These are phyloP conservation scores for Macrosteles quadrilineatus DNA, from an alignment of 1,140 invertebrate species.

Conservation along the genomic window DNA sequence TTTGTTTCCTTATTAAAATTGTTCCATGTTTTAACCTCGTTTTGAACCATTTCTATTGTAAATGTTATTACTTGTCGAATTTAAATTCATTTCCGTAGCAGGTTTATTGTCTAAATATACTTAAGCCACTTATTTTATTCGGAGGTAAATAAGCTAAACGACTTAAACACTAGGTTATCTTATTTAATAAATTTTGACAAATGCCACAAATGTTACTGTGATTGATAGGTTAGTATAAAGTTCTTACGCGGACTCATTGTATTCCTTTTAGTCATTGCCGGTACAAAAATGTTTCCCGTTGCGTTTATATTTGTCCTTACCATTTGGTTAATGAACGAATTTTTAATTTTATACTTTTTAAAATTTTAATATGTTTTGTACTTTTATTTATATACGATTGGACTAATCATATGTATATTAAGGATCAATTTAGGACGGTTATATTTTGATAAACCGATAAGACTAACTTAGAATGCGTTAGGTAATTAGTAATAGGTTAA, in stretches of 20 bases:
- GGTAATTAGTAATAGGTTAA: conserved; percentile 22
- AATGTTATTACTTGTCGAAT: too few relatives aligned
- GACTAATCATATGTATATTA: conserved; percentile 21
- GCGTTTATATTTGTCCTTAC: not conserved
- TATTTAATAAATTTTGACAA: not conserved
- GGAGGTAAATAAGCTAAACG: too few relatives aligned
- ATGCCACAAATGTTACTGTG: conserved; percentile 24
- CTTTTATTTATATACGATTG: conserved; percentile 12
- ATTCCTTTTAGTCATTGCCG: conserved; percentile 11
- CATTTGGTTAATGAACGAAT: too few relatives aligned
- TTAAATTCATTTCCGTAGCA: too few relatives aligned
- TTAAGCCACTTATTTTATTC: too few relatives aligned
- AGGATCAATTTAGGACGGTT: conserved; percentile 15
- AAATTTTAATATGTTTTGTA: conserved; percentile 21
- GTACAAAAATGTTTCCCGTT: not conserved
- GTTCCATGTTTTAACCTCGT: too few relatives aligned
- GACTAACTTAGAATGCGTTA: conserved; percentile 17
- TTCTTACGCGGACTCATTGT: conserved; percentile 2
- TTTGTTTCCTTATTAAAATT: too few relatives aligned
- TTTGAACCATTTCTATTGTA: too few relatives aligned
- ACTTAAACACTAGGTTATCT: too few relatives aligned
- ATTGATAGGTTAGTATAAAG: conserved; percentile 6
- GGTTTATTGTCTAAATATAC: too few relatives aligned
- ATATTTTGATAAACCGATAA: conserved; percentile 26
- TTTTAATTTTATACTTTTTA: not conserved